Evolutionary conservation across 2,888 invertebrate species (phyloP), one percentile per base, ranked within the genome.

Genomic region (Acleris laterana): DNA sequence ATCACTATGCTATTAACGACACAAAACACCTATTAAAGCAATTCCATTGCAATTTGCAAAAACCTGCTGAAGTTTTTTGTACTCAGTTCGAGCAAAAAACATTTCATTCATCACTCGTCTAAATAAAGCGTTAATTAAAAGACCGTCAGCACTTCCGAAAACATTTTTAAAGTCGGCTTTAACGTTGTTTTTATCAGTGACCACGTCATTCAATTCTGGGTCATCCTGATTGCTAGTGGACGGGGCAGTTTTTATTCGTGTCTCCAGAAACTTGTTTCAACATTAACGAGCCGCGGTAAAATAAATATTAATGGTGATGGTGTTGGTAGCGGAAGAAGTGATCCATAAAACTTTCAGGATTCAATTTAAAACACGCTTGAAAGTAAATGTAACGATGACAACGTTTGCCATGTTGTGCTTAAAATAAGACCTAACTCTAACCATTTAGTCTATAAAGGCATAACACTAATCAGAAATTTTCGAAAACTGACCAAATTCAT

Each of bases 1-100:
- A 42, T 22, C 20, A 19, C 55, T 38, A 55, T 11, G 28, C 32
- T 32, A 51, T 22, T 38, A 58, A 19, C 46, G 46, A 28, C 57
- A 44, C 46, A 32, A 19, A 32, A 17, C 17, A 13, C 19, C 44
- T 70, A 72, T 77, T 70, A 75, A 74, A 63, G 72, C 74, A 77
- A 80, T 32, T 32, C 9, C 32, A 75, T 74, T 69, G 73, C 75
- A 74, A 75, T 78, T 74, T 73, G 68, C 63, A 44, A 69, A 70
- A 17, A 60, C 38, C 13, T 20, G 42, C 22, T 42, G 49, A 58
- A 32, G 16, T 46, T 32, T 28, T 48, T 17, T 52, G 32, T 52
- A 32, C 25, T 48, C 58, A 32, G 7, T 44, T 28, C 44, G 16
- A 38, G 4, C 38, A 13, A 13, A 38, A 38, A 17, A 17, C 44